Percentiles rank a stretch among this genome's conserved stretches.
Conservation (phyloP, 2,888 invertebrate species). For the Phytoseiulus persimilis region DNA sequence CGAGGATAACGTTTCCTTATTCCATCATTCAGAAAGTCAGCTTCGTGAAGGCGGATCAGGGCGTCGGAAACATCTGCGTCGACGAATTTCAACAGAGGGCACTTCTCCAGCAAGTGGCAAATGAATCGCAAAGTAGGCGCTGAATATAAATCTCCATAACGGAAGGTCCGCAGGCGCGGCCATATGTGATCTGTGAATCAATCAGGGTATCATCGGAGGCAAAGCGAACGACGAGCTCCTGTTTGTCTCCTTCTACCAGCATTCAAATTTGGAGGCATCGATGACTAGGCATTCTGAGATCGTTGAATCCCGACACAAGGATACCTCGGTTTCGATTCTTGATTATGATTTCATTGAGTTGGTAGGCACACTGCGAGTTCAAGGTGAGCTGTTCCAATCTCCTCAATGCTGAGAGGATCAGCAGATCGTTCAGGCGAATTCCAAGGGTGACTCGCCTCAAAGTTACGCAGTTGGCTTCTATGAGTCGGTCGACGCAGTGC, state of each 20-base stretch:
- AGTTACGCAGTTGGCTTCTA: neutral
- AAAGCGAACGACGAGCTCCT: neutral
- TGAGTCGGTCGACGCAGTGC: conserved; percentile 24
- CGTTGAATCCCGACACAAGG: too few species aligned
- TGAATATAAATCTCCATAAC: conserved; percentile 20
- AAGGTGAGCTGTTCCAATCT: neutral
- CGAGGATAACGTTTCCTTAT: neutral
- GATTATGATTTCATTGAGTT: conserved; percentile 8
- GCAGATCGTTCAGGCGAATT: neutral
- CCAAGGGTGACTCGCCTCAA: conserved; percentile 8
- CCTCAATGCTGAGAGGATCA: conserved; percentile 6
- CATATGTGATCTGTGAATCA: conserved; percentile 13
- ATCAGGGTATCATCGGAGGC: neutral
- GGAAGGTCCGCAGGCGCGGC: conserved; percentile 12
- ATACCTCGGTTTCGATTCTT: conserved; percentile 15
- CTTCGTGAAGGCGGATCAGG: conserved; percentile 7
- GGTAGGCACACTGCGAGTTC: conserved; percentile 6
- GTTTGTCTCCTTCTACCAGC: too few species aligned
- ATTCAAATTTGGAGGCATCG: too few species aligned
- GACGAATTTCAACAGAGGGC: neutral
- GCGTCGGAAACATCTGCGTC: conserved; percentile 12
- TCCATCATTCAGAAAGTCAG: neutral
- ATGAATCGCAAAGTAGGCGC: conserved; percentile 20
- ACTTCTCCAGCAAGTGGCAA: conserved; percentile 22
- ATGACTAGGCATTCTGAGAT: too few species aligned